A percentile compares a stretch with the other conserved stretches of the same genome.
phyloP scores from a whole-genome alignment of 2,113 vertebrate genomes.

The Apodemus sylvaticus region DNA sequence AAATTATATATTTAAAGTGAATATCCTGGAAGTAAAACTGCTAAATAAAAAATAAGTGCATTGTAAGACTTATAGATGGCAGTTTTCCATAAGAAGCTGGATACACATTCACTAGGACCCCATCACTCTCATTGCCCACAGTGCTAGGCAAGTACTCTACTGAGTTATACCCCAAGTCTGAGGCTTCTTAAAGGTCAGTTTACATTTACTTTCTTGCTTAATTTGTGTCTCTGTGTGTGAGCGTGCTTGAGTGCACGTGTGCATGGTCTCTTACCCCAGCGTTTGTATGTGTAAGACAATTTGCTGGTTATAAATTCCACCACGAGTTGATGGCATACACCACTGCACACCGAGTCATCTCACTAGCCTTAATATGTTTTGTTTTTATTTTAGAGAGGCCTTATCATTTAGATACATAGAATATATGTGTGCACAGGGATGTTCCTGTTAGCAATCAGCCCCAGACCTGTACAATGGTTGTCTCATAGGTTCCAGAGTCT shows the following conservation, averaged over 20 bases:
- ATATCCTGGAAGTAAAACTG: background rate
- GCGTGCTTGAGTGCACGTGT: background rate
- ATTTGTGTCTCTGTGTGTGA: background rate
- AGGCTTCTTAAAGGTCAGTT: background rate
- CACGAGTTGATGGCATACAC: background rate
- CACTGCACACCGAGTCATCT: background rate
- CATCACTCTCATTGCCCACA: background rate
- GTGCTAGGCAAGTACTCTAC: background rate
- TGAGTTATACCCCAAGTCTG: background rate
- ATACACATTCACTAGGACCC: background rate
- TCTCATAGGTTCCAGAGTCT: background rate
- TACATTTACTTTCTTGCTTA: background rate
- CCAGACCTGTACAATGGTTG: no score
- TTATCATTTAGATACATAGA: background rate
- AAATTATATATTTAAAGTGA: slow-evolving; percentile 17
- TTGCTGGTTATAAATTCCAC: background rate
- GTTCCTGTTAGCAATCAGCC: background rate
- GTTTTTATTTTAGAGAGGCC: background rate
- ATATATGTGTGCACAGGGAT: no score
- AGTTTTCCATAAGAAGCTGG: slow-evolving; percentile 16
- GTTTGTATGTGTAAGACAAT: background rate
- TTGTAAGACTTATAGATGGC: background rate
- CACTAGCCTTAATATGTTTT: background rate
- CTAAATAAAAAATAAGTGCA: background rate
- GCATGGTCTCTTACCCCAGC: background rate